Conservation (phyloP, 2,888 invertebrate species). For the Drosophila birchii region DNA sequence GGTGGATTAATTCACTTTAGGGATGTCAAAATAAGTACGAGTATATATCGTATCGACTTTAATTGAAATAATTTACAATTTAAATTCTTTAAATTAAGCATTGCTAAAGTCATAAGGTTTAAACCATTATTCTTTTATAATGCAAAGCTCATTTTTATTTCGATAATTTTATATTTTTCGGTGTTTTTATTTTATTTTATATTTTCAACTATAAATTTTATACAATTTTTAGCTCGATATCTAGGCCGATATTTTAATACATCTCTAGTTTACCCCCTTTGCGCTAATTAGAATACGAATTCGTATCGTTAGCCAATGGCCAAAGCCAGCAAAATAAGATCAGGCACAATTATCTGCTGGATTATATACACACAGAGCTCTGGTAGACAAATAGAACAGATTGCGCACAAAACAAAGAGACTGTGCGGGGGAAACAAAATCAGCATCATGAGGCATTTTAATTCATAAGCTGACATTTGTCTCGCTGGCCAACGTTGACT, state of each 20-base stretch:
- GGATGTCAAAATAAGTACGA: neutral
- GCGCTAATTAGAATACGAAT: constrained; percentile 23
- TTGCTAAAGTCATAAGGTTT: neutral
- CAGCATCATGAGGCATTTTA: constrained; percentile 80
- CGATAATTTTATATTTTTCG: no score
- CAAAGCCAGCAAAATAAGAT: constrained; percentile 11
- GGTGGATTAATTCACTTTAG: constrained; percentile 17
- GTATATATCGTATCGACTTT: neutral
- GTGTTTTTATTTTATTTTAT: no score
- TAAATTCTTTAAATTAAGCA: neutral
- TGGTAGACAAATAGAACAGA: constrained; percentile 26
- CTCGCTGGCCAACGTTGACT: constrained; percentile 56
- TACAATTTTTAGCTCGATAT: no score
- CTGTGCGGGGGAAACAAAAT: constrained; percentile 47
- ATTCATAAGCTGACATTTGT: constrained; percentile 83
- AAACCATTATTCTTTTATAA: neutral
- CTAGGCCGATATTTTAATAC: neutral
- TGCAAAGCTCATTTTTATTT: neutral
- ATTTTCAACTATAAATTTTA: no score
- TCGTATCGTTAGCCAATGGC: constrained; percentile 17
- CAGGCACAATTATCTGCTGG: constrained; percentile 24
- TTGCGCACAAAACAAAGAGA: constrained; percentile 20
- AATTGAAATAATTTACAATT: neutral
- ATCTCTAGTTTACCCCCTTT: neutral
- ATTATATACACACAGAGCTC: constrained; percentile 15